These are phyloP conservation scores for Holotrichia oblita DNA, from an alignment of 1,140 invertebrate genomes.

Conservation along the genomic window DNA sequence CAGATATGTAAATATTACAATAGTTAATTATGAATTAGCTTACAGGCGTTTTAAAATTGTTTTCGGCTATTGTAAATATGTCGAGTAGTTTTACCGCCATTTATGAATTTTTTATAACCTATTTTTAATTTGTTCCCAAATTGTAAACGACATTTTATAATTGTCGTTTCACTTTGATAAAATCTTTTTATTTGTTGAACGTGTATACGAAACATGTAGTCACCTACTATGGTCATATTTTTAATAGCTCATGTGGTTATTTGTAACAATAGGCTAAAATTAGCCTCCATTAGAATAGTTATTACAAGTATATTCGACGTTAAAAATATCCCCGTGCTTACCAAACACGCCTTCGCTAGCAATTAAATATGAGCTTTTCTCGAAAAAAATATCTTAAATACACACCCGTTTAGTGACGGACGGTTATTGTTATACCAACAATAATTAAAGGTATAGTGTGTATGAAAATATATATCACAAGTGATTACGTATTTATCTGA, in stretches of 20 bases:
- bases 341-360: not conserved
- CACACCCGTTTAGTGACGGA: not conserved
- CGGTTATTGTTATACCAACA: not conserved
- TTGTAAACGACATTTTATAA: no score
- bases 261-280: conserved; percentile 13
- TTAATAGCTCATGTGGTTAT: conserved; percentile 20
- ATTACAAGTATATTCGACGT: not conserved
- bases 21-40: no score
- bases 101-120: no score
- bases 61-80: no score
- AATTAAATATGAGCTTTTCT: not conserved
- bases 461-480: not conserved
- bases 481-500: not conserved
- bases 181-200: no score
- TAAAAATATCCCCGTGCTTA: not conserved
- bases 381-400: not conserved
- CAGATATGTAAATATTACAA: no score
- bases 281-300: not conserved
- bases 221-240: not conserved
- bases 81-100: no score
- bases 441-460: not conserved
- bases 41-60: no score
- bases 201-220: no score
- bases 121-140: no score
- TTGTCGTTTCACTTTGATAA: no score